Evolutionary conservation across 1,140 invertebrate species (phyloP).

Genomic region (Formica selysi): DNA sequence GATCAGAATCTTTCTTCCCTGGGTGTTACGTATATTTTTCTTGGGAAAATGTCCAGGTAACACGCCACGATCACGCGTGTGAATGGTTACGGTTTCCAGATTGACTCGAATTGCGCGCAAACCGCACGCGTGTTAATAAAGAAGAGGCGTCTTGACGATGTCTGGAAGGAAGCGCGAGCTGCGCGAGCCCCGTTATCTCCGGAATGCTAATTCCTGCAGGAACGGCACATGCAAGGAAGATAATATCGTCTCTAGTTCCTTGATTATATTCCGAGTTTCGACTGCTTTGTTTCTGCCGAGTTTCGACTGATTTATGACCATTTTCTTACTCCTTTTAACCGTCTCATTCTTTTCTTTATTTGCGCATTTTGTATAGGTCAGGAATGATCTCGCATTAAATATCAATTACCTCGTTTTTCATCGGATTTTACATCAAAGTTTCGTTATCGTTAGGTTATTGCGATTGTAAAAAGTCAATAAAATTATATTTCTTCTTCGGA

Average conservation of each 20-base stretch:
- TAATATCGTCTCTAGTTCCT: slow-evolving; percentile 64
- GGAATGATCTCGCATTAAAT: slow-evolving; percentile 21
- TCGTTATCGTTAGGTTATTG: slow-evolving; percentile 25
- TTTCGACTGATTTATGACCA: slow-evolving; percentile 3
- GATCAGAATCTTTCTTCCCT: slow-evolving; percentile 14
- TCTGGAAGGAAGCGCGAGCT: slow-evolving; percentile 42
- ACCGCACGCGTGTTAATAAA: slow-evolving; percentile 45
- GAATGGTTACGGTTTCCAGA: slow-evolving; percentile 77
- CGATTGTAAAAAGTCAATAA: slow-evolving; percentile 18
- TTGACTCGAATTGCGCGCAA: slow-evolving; percentile 39
- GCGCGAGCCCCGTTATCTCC: slow-evolving; percentile 63
- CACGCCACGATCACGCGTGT: slow-evolving; percentile 65
- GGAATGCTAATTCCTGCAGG: slow-evolving; percentile 70
- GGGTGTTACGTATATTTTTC: slow-evolving; percentile 69
- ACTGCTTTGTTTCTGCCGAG: background rate
- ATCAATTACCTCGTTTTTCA: slow-evolving; percentile 1
- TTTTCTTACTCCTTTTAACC: slow-evolving; percentile 18
- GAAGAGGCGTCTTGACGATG: slow-evolving; percentile 33
- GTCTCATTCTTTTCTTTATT: background rate
- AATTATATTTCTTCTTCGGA: slow-evolving; percentile 5
- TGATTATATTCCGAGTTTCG: slow-evolving; percentile 36
- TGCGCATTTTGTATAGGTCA: slow-evolving; percentile 43
- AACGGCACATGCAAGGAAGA: slow-evolving; percentile 62
- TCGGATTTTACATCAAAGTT: slow-evolving; percentile 5
- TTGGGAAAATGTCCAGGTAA: slow-evolving; percentile 79